A percentile compares a stretch with the other conserved stretches of the same genome.
These are phyloP conservation scores for Illadopsis cleaveri DNA, from an alignment of 2,113 vertebrate species.

Conservation along the genomic window DNA sequence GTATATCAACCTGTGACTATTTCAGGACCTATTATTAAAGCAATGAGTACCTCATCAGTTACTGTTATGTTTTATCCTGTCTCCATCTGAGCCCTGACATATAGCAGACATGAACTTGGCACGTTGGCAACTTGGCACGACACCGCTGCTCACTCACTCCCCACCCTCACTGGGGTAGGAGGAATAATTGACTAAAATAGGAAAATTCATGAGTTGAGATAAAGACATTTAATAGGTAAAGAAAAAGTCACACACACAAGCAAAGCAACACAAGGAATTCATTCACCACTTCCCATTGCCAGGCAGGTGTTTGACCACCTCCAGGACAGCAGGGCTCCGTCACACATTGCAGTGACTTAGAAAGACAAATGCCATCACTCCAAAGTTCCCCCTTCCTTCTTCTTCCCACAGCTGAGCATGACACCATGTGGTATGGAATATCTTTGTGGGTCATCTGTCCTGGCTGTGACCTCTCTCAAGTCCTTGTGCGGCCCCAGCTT, in stretches of 20 bases:
- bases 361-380: not conserved
- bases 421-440: not conserved
- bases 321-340: too few species aligned
- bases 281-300: not conserved
- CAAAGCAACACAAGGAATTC: not conserved
- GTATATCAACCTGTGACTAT: not conserved
- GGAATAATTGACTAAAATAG: not conserved
- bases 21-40: not conserved
- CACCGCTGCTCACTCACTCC: not conserved
- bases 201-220: not conserved
- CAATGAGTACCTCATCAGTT: not conserved
- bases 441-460: not conserved
- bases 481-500: not conserved
- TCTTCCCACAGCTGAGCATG: not conserved
- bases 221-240: not conserved
- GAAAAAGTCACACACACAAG: not conserved
- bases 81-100: not conserved
- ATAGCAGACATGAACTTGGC: too few species aligned
- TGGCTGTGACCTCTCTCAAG: not conserved
- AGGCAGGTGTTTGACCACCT: not conserved
- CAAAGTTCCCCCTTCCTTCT: not conserved
- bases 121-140: accelerated
- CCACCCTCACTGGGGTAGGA: not conserved
- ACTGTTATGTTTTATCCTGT: not conserved
- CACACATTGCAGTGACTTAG: not conserved